phyloP scores from a whole-genome alignment of 1,140 invertebrate genomes.

The Monochamus saltuarius region DNA sequence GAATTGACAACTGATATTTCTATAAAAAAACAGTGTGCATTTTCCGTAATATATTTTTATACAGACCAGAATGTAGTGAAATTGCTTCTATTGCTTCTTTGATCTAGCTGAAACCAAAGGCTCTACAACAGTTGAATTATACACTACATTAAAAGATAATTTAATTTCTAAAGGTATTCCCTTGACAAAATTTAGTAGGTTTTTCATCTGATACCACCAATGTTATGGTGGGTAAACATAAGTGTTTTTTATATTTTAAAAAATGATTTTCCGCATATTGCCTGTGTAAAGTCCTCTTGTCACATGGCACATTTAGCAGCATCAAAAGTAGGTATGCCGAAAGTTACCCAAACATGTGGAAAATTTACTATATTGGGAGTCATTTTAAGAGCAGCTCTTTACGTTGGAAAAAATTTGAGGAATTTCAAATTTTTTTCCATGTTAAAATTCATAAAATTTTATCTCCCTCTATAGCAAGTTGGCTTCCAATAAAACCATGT shows the following conservation, averaged over 20 bases:
- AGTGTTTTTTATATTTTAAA: slow-evolving; percentile 25
- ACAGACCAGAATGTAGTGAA: slow-evolving; percentile 1
- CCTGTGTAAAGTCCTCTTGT: no score
- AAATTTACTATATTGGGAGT: no score
- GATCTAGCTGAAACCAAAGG: slow-evolving; percentile 32
- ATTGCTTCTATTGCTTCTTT: slow-evolving; percentile 26
- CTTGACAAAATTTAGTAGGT: slow-evolving; percentile 41
- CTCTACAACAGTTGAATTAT: slow-evolving; percentile 27
- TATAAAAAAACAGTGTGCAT: slow-evolving; percentile 18
- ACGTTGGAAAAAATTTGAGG: no score
- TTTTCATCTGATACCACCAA: slow-evolving; percentile 48
- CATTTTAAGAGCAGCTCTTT: no score
- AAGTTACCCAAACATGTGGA: no score
- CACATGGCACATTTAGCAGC: no score
- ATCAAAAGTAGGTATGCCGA: no score
- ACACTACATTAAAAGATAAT: slow-evolving; percentile 23
- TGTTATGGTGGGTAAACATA: slow-evolving; percentile 45
- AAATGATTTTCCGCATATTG: no score
- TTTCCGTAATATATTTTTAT: slow-evolving; percentile 27
- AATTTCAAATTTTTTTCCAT: no score
- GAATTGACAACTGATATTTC: slow-evolving; percentile 16
- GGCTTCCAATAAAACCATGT: slow-evolving; percentile 22
- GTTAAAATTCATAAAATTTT: no score
- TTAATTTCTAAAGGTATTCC: slow-evolving; percentile 35
- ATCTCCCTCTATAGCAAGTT: no score